phyloP scores from a whole-genome alignment of 2,888 invertebrate species.

The Spodoptera exigua region DNA sequence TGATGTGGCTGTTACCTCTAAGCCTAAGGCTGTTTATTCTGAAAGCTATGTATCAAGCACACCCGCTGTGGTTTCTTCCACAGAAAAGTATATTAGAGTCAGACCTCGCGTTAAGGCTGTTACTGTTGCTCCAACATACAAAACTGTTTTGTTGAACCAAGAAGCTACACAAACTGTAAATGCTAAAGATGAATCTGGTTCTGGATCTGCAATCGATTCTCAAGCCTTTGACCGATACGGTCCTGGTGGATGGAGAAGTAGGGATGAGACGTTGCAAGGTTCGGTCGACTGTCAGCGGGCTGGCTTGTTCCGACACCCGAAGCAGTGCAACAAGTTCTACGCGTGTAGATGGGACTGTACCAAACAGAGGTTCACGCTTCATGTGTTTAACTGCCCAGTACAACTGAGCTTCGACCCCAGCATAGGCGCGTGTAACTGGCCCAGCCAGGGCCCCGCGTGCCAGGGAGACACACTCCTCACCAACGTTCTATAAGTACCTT shows the following conservation, averaged over 20 bases:
- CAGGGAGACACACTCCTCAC: constrained; percentile 92
- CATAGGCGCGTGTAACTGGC: constrained; percentile 95
- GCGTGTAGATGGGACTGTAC: constrained; percentile 94
- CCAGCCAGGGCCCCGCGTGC: constrained; percentile 94
- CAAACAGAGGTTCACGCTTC: constrained; percentile 93
- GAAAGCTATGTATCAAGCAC: constrained; percentile 75
- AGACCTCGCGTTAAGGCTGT: constrained; percentile 79
- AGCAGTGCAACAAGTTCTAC: constrained; percentile 94
- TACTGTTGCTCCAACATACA: constrained; percentile 82
- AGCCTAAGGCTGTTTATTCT: constrained; percentile 63
- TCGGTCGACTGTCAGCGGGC: constrained; percentile 90
- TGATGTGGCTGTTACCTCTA: constrained; percentile 71
- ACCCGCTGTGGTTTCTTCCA: constrained; percentile 71
- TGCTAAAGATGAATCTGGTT: constrained; percentile 60
- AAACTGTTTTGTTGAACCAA: constrained; percentile 78
- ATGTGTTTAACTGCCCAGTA: constrained; percentile 94
- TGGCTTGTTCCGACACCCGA: constrained; percentile 92
- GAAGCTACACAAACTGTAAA: constrained; percentile 70
- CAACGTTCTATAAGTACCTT: constrained; percentile 79
- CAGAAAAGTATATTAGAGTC: constrained; percentile 74
- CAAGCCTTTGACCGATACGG: constrained; percentile 90
- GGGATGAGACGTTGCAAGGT: constrained; percentile 90
- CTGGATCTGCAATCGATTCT: constrained; percentile 73
- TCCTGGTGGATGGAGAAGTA: constrained; percentile 90
- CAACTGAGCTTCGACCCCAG: constrained; percentile 93